Conservation (phyloP, 1,140 invertebrate species). For the Eriocheir sinensis region DNA sequence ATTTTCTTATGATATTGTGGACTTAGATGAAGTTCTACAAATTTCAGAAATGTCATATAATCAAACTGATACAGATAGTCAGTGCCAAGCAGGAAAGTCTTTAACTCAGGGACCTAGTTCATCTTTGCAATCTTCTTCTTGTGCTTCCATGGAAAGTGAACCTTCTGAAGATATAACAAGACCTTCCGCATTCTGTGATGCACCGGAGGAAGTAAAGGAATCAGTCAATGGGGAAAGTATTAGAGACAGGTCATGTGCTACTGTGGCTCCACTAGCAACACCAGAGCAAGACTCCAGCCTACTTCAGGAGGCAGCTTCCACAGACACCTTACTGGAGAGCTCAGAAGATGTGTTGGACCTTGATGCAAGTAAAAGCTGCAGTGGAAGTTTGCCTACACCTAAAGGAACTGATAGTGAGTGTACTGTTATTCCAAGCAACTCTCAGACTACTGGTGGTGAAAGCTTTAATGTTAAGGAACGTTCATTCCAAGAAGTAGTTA, state of each 20-base stretch:
- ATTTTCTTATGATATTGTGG: conserved; percentile 78
- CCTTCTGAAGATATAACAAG: conserved; percentile 77
- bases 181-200: conserved; percentile 26
- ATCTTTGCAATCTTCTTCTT: conserved; percentile 76
- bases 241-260: conserved; percentile 56
- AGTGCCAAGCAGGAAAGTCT: conserved; percentile 67
- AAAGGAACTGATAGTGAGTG: conserved; percentile 59
- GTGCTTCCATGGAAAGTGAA: conserved; percentile 71
- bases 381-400: conserved; percentile 79
- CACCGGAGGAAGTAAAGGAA: conserved; percentile 49
- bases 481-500: conserved; percentile 57
- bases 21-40: conserved; percentile 76
- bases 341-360: conserved; percentile 54
- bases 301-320: conserved; percentile 69
- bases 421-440: conserved; percentile 75
- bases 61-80: conserved; percentile 73
- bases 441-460: conserved; percentile 28
- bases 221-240: conserved; percentile 55
- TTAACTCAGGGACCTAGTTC: conserved; percentile 73
- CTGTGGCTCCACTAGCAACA: conserved; percentile 84
- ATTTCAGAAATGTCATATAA: conserved; percentile 66
- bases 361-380: conserved; percentile 83
- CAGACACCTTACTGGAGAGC: conserved; percentile 68
- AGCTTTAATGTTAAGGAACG: conserved; percentile 65
- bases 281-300: conserved; percentile 84